These are phyloP conservation scores for Glomeris maerens DNA, from an alignment of 1,140 invertebrate species.

Conservation along the genomic window DNA sequence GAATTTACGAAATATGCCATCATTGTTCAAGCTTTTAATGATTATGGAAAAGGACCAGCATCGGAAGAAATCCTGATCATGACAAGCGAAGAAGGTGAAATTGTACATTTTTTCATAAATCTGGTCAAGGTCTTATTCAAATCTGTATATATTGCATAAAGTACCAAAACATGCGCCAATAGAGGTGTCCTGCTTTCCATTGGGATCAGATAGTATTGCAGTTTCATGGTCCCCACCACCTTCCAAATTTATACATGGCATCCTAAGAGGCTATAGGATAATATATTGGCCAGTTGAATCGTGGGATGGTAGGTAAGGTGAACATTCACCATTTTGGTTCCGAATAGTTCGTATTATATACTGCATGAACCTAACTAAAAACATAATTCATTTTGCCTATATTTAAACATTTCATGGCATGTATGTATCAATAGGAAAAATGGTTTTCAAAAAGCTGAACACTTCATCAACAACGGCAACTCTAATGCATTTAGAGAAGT, in stretches of 20 bases:
- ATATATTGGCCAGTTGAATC: not conserved
- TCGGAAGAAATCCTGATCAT: slow-evolving; percentile 55
- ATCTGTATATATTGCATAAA: not conserved
- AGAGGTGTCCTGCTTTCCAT: not conserved
- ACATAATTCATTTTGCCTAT: no score
- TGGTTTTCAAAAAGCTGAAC: not conserved
- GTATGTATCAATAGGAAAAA: not conserved
- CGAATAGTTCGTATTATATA: no score
- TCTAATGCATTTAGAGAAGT: slow-evolving; percentile 33
- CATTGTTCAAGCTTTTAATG: slow-evolving; percentile 34
- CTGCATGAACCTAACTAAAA: no score
- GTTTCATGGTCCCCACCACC: not conserved
- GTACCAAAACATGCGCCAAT: not conserved
- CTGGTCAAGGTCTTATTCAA: not conserved
- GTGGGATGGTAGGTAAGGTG: not conserved
- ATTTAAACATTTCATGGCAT: no score
- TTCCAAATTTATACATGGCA: not conserved
- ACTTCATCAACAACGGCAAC: not conserved
- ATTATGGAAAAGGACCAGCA: slow-evolving; percentile 54
- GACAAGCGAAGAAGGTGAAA: slow-evolving; percentile 59
- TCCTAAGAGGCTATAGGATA: not conserved
- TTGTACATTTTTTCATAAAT: slow-evolving; percentile 14
- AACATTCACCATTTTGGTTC: not conserved
- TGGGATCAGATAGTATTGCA: not conserved
- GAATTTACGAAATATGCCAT: slow-evolving; percentile 35